A percentile compares a stretch with the other conserved stretches of the same genome.
phyloP scores from a whole-genome alignment of 2,113 vertebrate species.

The Rissa tridactyla region DNA sequence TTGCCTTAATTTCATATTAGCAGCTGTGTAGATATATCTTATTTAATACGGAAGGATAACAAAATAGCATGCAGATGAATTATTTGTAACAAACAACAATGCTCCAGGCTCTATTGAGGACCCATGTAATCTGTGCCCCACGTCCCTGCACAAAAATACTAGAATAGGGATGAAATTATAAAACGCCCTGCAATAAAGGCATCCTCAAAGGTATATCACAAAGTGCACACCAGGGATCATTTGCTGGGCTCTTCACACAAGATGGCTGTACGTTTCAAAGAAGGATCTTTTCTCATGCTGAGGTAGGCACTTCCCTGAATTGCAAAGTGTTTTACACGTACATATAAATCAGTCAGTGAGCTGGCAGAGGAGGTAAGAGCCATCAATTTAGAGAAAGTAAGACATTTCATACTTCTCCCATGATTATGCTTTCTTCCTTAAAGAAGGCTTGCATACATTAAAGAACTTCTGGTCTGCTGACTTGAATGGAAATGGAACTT shows the following conservation, averaged over 20 bases:
- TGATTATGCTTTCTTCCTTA: neutral
- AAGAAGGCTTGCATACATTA: neutral
- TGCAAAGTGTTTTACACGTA: neutral
- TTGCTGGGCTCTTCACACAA: neutral
- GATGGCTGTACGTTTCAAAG: neutral
- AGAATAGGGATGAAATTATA: neutral
- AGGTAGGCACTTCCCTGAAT: neutral
- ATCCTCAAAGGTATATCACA: neutral
- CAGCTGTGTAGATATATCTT: neutral
- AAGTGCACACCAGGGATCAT: rapidly evolving
- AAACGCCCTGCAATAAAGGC: neutral
- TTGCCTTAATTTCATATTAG: neutral
- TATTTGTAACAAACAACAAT: neutral
- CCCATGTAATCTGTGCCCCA: neutral
- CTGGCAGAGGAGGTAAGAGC: neutral
- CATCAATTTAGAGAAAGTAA: neutral
- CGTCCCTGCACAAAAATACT: neutral
- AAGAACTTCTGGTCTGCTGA: neutral
- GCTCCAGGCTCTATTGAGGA: neutral
- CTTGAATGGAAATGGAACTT: neutral
- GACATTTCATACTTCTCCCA: neutral
- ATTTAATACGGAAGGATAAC: neutral
- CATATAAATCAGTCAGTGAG: neutral
- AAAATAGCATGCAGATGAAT: neutral
- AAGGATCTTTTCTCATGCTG: neutral